Base-by-base conservation (phyloP, 2,888 invertebrate species). In the Melipona beecheii region DNA sequence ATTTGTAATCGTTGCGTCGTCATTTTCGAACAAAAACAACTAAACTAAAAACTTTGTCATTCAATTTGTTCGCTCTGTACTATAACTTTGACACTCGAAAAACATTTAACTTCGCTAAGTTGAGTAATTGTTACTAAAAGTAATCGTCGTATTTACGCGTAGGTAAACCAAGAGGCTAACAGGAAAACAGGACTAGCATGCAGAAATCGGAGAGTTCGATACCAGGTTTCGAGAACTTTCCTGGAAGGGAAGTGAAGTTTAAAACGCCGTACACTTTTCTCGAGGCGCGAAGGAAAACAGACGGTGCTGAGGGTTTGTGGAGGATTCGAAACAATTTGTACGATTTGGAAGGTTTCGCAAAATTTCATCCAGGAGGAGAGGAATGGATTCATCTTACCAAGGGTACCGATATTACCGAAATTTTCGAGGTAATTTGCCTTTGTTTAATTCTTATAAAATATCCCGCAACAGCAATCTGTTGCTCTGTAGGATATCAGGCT, bases 331-430 rank as follows among this genome's bases (percentile, higher is more conserved):
- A 98, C 93, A 95, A 95, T 66, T 95, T 99, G 36, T 99, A 99
- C 94, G 98, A 99, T 94, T 95, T 99, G 43, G 96, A 96, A 0
- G 95, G 96, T 31, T 99, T 98, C 93, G 95, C 97, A 9, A 94
- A 96, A 5, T 95, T 95, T 68, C 99, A 99, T 95, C 99, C 99
- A 0, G 98, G 98, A 56, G 98, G 99, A 2, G 91, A 95, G 0
- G 97, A 97, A 92, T 98, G 98, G 98, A 91, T 98, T 73, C 94
- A 95, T 56, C 94, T 97, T 69, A 96, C 97, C 1, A 96, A 97
- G 95, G 97, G 97, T 0, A 97, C 96, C 1, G 97, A 98, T 90
- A 97, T 98, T 80, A 97, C 97, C 0, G 97, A 98, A 95, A 96
- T 96, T 11, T 98, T 97, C 90, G 97, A 97, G 95, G 94, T 94